Evolutionary conservation across 2,113 vertebrate species (phyloP).

Genomic region (Plestiodon gilberti): DNA sequence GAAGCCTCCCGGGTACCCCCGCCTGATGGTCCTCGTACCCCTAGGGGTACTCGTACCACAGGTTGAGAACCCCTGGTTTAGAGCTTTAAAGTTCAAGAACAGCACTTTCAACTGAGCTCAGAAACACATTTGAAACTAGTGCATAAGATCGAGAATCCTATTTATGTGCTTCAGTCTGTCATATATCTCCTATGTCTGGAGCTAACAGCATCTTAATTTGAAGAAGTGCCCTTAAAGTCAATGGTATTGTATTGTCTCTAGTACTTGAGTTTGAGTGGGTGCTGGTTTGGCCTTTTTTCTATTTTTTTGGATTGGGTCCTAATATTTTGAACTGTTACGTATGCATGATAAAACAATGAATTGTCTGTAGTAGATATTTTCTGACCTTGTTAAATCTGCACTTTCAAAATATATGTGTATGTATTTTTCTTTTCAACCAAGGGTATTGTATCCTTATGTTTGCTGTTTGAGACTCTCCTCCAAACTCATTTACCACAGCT

Average conservation of each 20-base stretch:
- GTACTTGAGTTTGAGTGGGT: neutral
- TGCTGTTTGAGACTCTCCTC: conserved; percentile 95
- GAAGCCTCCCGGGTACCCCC: too few species aligned
- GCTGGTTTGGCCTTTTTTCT: neutral
- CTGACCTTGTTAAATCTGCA: conserved; percentile 14
- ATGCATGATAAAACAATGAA: neutral
- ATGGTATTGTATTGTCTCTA: neutral
- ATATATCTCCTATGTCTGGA: neutral
- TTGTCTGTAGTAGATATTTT: conserved; percentile 7
- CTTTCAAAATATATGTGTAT: neutral
- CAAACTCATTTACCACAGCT: conserved; percentile 95
- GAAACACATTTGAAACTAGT: too few species aligned
- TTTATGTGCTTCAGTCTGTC: too few species aligned
- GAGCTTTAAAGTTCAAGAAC: too few species aligned
- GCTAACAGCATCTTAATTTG: neutral
- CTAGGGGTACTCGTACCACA: too few species aligned
- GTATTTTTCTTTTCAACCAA: conserved; percentile 65
- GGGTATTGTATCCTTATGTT: conserved; percentile 95
- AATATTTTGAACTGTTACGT: neutral
- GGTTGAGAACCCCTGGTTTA: too few species aligned
- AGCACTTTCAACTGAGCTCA: too few species aligned
- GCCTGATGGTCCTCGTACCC: too few species aligned
- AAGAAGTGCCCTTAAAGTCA: neutral
- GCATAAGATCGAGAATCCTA: too few species aligned
- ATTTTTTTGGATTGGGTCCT: neutral